Conservation (phyloP, 2,797 vertebrate genomes). For the Xenops minutus region DNA sequence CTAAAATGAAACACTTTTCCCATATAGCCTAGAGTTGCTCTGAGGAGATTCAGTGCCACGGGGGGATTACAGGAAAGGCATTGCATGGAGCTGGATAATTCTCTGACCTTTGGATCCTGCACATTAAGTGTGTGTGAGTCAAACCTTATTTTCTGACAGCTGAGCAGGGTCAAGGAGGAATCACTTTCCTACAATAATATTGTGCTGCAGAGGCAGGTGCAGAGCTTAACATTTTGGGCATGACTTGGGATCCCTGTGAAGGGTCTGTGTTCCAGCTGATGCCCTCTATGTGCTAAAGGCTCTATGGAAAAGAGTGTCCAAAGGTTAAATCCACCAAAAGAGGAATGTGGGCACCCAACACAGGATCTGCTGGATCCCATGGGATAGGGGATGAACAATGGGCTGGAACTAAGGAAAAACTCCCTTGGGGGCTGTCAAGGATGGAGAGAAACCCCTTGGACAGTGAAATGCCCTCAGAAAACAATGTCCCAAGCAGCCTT, state of each 20-base stretch:
- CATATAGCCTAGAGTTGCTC: not conserved
- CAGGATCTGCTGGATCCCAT: not conserved
- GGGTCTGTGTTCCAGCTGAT: not conserved
- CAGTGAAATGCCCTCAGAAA: not conserved
- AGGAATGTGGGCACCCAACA: fast-evolving
- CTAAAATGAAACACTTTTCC: conserved; percentile 11
- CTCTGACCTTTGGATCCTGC: not conserved
- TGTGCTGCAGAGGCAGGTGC: not conserved
- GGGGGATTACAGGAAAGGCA: not conserved
- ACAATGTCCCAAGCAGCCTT: not conserved
- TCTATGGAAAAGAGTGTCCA: not conserved
- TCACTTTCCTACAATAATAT: not conserved
- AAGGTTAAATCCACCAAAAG: not conserved
- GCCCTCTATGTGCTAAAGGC: not conserved
- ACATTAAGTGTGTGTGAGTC: not conserved
- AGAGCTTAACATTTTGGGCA: not conserved
- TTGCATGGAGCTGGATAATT: not conserved
- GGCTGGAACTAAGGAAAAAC: not conserved
- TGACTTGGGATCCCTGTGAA: not conserved
- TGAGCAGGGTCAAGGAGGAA: not conserved
- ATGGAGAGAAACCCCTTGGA: not conserved
- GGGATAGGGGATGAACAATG: not conserved
- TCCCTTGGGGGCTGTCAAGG: not conserved
- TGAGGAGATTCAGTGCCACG: not conserved
- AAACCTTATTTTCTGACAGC: not conserved